These are phyloP conservation scores for Heteropelma amictum DNA, from an alignment of 2,888 invertebrate genomes.

Conservation along the genomic window DNA sequence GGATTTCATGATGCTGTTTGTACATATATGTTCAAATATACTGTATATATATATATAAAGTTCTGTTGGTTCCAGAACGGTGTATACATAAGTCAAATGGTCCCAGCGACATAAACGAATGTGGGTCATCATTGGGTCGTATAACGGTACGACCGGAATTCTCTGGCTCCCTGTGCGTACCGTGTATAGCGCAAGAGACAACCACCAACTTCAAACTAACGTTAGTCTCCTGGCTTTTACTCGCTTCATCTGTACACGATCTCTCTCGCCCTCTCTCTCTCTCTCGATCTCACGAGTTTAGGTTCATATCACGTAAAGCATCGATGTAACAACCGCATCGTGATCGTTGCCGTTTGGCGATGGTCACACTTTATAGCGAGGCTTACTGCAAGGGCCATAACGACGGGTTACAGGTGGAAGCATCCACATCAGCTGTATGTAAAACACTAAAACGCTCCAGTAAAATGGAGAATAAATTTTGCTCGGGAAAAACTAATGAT, in stretches of 20 bases:
- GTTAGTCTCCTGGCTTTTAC: conserved; percentile 39
- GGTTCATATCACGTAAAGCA: conserved; percentile 10
- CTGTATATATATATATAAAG: neutral
- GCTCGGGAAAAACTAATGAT: neutral
- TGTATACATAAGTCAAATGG: conserved; percentile 31
- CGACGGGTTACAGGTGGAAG: conserved; percentile 38
- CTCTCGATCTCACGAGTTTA: conserved; percentile 1
- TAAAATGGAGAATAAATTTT: conserved; percentile 2
- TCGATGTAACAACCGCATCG: conserved; percentile 33
- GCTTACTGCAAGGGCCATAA: conserved; percentile 30
- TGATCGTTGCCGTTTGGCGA: conserved; percentile 52
- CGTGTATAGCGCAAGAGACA: conserved; percentile 10
- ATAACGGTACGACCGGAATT: conserved; percentile 72
- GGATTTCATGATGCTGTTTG: too few relatives aligned
- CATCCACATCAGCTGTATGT: conserved; percentile 1
- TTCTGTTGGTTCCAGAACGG: neutral
- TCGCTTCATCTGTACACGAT: conserved; percentile 32
- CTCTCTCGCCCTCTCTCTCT: neutral
- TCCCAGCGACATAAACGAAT: conserved; percentile 54
- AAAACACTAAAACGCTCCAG: too few relatives aligned
- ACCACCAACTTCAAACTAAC: conserved; percentile 35
- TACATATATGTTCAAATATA: too few relatives aligned
- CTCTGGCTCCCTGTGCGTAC: conserved; percentile 46
- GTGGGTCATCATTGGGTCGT: conserved; percentile 74
- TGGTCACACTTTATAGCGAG: conserved; percentile 31